Conservation (phyloP, 1,140 invertebrate genomes). For the Megalopta genalis region DNA sequence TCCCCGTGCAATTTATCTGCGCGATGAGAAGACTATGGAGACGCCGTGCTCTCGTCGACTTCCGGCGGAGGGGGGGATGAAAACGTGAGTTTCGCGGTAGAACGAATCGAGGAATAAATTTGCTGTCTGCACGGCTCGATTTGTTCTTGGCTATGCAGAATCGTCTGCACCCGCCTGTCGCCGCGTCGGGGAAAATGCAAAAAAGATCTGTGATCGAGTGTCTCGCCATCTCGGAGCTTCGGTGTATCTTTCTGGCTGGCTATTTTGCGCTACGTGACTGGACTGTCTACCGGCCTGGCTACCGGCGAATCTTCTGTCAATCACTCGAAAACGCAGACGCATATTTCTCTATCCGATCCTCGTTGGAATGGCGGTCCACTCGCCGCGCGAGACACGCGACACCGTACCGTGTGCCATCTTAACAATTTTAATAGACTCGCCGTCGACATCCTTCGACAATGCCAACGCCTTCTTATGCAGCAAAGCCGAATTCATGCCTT, state of each 20-base stretch:
- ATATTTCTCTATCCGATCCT: slow-evolving; percentile 9
- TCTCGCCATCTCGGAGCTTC: not conserved
- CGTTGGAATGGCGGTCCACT: not conserved
- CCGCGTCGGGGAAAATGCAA: slow-evolving; percentile 25
- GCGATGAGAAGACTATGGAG: too few species aligned
- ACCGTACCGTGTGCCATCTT: not conserved
- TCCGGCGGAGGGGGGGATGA: too few species aligned
- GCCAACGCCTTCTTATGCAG: not conserved
- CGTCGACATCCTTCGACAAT: not conserved
- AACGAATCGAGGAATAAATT: too few species aligned
- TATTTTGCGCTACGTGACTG: slow-evolving; percentile 32
- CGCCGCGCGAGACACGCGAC: not conserved
- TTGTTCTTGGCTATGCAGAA: not conserved
- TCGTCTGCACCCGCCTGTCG: not conserved
- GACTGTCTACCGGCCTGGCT: not conserved
- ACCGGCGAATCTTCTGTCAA: slow-evolving; percentile 37
- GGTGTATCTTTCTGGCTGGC: slow-evolving; percentile 34
- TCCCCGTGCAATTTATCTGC: too few species aligned
- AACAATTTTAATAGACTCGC: slow-evolving; percentile 10
- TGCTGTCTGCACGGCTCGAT: too few species aligned
- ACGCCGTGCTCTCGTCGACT: too few species aligned
- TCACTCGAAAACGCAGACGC: slow-evolving; percentile 27
- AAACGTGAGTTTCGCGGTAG: too few species aligned
- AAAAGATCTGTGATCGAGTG: slow-evolving; percentile 23
- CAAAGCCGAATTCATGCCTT: too few species aligned